Evolutionary conservation across 2,113 vertebrate species (phyloP), one percentile per base, ranked within the genome.

Genomic region (Embiotoca jacksoni): DNA sequence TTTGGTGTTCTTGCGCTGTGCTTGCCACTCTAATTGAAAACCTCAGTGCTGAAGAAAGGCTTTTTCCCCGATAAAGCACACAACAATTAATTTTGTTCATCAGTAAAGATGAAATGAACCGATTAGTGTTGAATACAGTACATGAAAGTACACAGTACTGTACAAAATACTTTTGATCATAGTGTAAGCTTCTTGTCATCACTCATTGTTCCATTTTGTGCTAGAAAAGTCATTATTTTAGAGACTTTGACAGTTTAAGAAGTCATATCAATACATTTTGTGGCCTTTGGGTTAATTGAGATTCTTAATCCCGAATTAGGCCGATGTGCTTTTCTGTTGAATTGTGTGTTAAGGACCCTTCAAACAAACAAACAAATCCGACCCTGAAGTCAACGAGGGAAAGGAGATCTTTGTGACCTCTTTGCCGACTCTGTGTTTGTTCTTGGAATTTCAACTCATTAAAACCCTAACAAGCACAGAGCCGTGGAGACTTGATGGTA

Each of bases 371-470:
- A 87, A 89, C 78, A 82, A 86, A 85, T 67, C 41, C 39, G 52
- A 85, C 50, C 78, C 32, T 1, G 0, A 1, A 16, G 72, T 78
- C 73, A 82, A 81, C 80, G 70, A 80, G 75, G 84, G 86, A 89
- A 88, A 91, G 80, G 68, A 76, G 73, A 90, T 70, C 71, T 14
- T 52, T 2, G 59, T 79, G 90, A 91, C 89, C 84, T 89, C 77
- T 55, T 62, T 53, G 14, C 61, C 57, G n/a, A 58, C 75, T 88
- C 47, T 60, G 7, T 89, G 87, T 90, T 92, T 91, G 88, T 80
- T 89, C 78, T 82, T 76, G 74, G 88, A 82, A 88, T 89, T 82
- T 85, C 68, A 74, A 68, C 85, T 87, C 88, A 88, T 89, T 90
- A 90, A 82, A 74, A 70, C 39, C 54, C 66, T 78, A 89, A 91